Conservation (phyloP, 2,113 vertebrate species). For the Salminus brasiliensis region DNA sequence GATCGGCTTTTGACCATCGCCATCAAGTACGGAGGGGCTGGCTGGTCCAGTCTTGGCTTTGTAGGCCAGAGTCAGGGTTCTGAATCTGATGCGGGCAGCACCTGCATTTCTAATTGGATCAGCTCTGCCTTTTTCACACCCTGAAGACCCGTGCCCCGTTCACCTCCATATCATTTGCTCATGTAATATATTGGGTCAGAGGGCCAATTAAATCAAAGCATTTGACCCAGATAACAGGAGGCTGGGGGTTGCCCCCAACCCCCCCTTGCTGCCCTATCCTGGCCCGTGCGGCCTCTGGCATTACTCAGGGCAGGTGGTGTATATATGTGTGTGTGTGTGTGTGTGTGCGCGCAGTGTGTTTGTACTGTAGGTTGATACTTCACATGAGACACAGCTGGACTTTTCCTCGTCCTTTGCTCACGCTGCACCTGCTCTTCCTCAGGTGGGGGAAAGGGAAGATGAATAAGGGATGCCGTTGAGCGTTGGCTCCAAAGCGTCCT, state of each 20-base stretch:
- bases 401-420: slow-evolving; percentile 3
- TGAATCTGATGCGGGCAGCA: no score
- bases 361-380: not conserved
- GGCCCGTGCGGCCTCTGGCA: not conserved
- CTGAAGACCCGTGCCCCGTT: slow-evolving; percentile 2
- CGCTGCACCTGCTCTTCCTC: not conserved
- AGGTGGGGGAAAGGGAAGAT: not conserved
- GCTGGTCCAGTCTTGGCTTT: no score
- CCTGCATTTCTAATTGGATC: slow-evolving; percentile 43
- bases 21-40: no score
- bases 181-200: slow-evolving; percentile 41
- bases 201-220: slow-evolving; percentile 42
- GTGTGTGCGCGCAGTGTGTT: slow-evolving; percentile 25
- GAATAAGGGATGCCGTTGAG: not conserved
- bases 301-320: not conserved
- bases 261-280: no score
- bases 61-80: no score
- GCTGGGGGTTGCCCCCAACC: not conserved
- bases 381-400: slow-evolving; percentile 38
- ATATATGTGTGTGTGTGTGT: no score
- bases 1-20: no score
- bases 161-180: slow-evolving; percentile 30
- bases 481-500: not conserved
- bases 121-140: slow-evolving; percentile 4
- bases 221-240: slow-evolving; percentile 44